Conservation (phyloP, 2,888 invertebrate species). For the Gymnoscelis rufifasciata region DNA sequence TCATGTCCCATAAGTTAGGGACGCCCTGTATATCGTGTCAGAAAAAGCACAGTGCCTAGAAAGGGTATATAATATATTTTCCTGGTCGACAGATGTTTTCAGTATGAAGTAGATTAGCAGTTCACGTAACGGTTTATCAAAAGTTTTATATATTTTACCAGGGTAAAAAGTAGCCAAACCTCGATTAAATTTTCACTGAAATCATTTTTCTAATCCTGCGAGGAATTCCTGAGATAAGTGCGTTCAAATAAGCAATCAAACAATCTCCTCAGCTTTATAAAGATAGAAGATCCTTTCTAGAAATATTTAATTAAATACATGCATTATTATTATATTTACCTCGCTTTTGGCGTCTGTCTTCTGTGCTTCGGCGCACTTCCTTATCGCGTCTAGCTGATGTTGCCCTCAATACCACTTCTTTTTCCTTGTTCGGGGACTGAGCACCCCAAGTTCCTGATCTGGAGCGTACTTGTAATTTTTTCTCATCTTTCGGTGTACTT, state of each 20-base stretch:
- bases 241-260: background rate
- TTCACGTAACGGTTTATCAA: too few species aligned
- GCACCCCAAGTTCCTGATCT: conserved; percentile 83
- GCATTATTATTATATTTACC: conserved; percentile 37
- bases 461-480: conserved; percentile 54
- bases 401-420: conserved; percentile 42
- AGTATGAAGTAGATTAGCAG: too few species aligned
- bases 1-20: too few species aligned
- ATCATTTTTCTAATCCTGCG: background rate
- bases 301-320: conserved; percentile 3
- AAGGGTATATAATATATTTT: too few species aligned
- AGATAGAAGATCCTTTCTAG: too few species aligned
- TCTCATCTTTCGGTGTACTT: conserved; percentile 16
- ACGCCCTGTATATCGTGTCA: too few species aligned
- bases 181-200: background rate
- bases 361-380: conserved; percentile 53
- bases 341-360: conserved; percentile 63
- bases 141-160: too few species aligned
- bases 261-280: background rate
- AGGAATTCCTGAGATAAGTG: background rate
- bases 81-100: too few species aligned
- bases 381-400: conserved; percentile 42
- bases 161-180: too few species aligned
- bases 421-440: conserved; percentile 47
- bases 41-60: too few species aligned